Base-by-base conservation (phyloP, 1,140 invertebrate species). In the Aphaenogaster rudis region DNA sequence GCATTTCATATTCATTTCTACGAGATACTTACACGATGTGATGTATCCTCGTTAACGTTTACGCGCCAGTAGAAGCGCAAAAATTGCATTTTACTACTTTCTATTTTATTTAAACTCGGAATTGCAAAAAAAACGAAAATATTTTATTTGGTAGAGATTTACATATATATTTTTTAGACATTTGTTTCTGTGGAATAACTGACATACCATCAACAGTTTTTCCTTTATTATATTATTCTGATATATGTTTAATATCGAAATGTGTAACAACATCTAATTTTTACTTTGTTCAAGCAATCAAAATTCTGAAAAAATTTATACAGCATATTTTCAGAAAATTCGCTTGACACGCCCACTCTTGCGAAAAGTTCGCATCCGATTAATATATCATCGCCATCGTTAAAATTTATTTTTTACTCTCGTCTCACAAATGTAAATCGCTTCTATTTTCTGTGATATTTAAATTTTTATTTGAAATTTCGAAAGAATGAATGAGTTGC, bases 131-230 rank as follows among this genome's bases (percentile, higher is more conserved):
- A n/a, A 78, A 63, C 4, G 3, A 36, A 45, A 11, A 78, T 0
- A 36, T 9, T n/a, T 78, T 45, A 45, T 28, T 77, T 17, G 15
- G 11, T 8, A 78, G 2, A 78, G 11, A 15, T 45, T 78, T 45
- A 17, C 8, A 33, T 28, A 42, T 11, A 17, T 61, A 72, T 39
- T 54, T 54, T 33, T 54, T 39, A 45, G 0, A 66, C 9, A 72
- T n/a, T 54, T 57, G 28, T 52, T 74, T 54, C 17, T 74, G 48
- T 15, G 21, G 11, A 76, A 76, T 76, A 42, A 52, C 3, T 71
- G 7, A 33, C 36, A 4, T 39, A 5, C 21, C 2, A 0, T 3
- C 5, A 21, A 67, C 2, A 36, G 11, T 50, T 59, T 57, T 59
- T 76, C 1, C 0, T 72, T 61, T 45, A 39, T 45, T 15, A 74